A percentile compares a stretch with the other conserved stretches of the same genome.
Conservation (phyloP, 2,888 invertebrate genomes). For the Conchocele bisecta region DNA sequence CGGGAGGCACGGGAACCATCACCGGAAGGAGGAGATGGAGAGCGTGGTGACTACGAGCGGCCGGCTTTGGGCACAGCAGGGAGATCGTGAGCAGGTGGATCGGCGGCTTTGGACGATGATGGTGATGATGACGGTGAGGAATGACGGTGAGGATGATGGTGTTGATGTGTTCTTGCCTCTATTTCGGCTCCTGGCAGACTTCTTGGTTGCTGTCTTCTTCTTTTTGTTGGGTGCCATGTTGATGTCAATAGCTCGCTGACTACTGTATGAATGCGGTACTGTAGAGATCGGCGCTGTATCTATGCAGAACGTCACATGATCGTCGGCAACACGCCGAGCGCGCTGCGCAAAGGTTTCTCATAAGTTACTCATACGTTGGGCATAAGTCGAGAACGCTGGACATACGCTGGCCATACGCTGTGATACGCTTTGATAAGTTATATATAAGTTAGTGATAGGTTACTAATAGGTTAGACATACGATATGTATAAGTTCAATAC, state of each 20-base stretch:
- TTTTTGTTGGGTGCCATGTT: not conserved
- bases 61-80: constrained; percentile 7
- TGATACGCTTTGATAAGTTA: too few relatives aligned
- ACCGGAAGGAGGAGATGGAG: constrained; percentile 12
- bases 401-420: too few relatives aligned
- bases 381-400: not conserved
- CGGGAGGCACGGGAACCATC: constrained; percentile 9
- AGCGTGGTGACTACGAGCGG: not conserved
- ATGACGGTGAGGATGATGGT: too few relatives aligned
- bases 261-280: not conserved
- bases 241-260: not conserved
- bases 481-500: too few relatives aligned
- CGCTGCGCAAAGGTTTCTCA: not conserved
- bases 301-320: not conserved
- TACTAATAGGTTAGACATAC: too few relatives aligned
- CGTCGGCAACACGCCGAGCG: not conserved
- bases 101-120: constrained; percentile 4
- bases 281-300: not conserved
- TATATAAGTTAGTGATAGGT: too few relatives aligned
- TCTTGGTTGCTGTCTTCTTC: not conserved
- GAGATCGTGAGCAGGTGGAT: constrained; percentile 1
- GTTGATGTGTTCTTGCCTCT: too few relatives aligned
- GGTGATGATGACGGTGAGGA: constrained; percentile 4
- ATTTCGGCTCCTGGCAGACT: not conserved
- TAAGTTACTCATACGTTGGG: not conserved